phyloP scores from a whole-genome alignment of 2,888 invertebrate species.

The Neocrepidodera transversa region DNA sequence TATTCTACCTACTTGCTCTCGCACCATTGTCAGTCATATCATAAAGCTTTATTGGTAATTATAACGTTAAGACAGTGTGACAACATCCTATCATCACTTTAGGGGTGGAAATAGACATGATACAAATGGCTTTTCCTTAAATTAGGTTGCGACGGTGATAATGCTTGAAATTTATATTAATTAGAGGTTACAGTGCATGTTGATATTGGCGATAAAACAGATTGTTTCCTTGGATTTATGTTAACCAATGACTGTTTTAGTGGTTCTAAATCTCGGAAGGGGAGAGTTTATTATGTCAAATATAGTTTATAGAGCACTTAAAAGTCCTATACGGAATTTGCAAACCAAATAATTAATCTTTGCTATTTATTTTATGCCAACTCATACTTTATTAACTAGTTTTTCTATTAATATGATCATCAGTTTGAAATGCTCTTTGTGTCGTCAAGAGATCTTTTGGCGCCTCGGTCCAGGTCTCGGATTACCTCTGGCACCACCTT shows the following conservation, averaged over 20 bases:
- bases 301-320: too few relatives aligned
- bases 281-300: neutral
- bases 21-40: conserved; percentile 20
- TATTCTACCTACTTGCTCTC: conserved; percentile 13
- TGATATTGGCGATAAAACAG: conserved; percentile 9
- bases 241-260: neutral
- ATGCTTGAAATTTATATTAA: conserved; percentile 19
- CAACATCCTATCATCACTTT: conserved; percentile 22
- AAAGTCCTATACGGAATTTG: too few relatives aligned
- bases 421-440: too few relatives aligned
- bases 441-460: too few relatives aligned
- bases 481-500: too few relatives aligned
- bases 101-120: conserved; percentile 12
- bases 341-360: too few relatives aligned
- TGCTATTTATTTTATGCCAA: too few relatives aligned
- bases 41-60: conserved; percentile 36
- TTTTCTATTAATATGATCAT: too few relatives aligned
- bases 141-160: conserved; percentile 14
- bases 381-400: too few relatives aligned
- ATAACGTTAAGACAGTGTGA: conserved; percentile 27
- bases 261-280: neutral
- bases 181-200: neutral
- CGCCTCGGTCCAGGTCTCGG: too few relatives aligned
- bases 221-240: conserved; percentile 11
- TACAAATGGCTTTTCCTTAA: conserved; percentile 17